Base-by-base conservation (phyloP, 1,140 invertebrate species). In the Orchestia grillus region DNA sequence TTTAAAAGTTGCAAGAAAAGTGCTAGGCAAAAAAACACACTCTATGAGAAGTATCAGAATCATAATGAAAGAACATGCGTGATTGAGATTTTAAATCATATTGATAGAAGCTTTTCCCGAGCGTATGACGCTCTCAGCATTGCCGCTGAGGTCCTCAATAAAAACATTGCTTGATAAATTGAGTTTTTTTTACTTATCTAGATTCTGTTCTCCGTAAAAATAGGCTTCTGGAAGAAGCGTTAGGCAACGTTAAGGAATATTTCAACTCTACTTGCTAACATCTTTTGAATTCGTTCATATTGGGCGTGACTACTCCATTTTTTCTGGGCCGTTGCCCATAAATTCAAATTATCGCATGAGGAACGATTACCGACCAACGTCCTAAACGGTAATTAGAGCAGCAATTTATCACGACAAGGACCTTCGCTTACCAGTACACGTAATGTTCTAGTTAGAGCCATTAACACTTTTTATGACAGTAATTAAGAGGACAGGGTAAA, bases 401-500 rank as follows among this genome's bases (percentile, higher is more conserved):
- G n/a, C 88, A 90, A 90, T 90, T 90, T 42, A 90, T 90, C 88
- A 90, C 88, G 88, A 90, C 41, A 90, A 90, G 43, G 88, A 90
- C 88, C 43, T 90, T 42, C 88, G 43, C 43, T 90, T 90, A 41
- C 88, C 88, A 90, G 41, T 90, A 90, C n/a, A 90, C 41, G 88
- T 44, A 41, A 44, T 90, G 88, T 90, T 90, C 88, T 90, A 90
- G 28, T 90, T 90, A 44, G 88, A 11, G 43, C 88, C 88, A 90
- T 90, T 90, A 90, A 41, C 88, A 44, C 43, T 90, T 90, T 90
- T 90, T 90, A 90, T 90, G 88, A 90, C 88, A 90, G 88, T 90
- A 90, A 90, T 90, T 42, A 90, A 90, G 88, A 90, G 88, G 88
- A 90, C 88, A 90, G 88, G 88, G 42, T 90, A 90, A 90, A 90